Percentiles rank a stretch among this genome's conserved stretches.
Evolutionary conservation across 1,140 invertebrate genomes (phyloP).

Genomic region (Nasonia vitripennis): DNA sequence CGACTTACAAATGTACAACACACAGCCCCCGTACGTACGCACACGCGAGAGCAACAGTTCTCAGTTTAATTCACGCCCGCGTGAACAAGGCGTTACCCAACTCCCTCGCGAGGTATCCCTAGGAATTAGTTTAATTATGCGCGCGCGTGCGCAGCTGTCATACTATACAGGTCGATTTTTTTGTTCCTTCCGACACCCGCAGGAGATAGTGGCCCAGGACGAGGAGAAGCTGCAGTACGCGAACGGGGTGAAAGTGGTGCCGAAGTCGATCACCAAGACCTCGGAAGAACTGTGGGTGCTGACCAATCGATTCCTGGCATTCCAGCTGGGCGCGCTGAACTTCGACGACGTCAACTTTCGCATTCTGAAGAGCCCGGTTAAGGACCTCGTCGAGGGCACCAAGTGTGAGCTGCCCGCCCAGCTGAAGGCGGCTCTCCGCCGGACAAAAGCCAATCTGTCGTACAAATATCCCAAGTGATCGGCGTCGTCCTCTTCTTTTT

Average conservation of each 20-base stretch:
- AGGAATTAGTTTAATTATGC: not conserved
- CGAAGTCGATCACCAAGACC: conserved; percentile 74
- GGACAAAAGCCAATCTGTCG: conserved; percentile 29
- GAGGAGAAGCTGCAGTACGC: conserved; percentile 77
- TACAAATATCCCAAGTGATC: conserved; percentile 50
- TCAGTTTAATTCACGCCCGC: not conserved
- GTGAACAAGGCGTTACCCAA: not conserved
- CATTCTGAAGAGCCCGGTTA: conserved; percentile 58
- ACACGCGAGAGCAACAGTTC: not conserved
- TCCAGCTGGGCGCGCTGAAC: conserved; percentile 55
- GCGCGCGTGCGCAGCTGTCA: not conserved
- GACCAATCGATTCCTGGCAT: conserved; percentile 74
- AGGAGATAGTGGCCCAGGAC: conserved; percentile 74
- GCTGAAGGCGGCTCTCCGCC: conserved; percentile 22
- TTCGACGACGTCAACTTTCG: conserved; percentile 63
- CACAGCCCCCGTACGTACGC: not conserved
- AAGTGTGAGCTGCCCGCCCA: conserved; percentile 59
- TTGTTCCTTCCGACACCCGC: conserved; percentile 6
- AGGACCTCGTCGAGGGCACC: conserved; percentile 62
- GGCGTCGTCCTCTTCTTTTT: not conserved
- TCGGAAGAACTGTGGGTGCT: conserved; percentile 80
- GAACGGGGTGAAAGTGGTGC: conserved; percentile 78
- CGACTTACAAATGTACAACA: not conserved
- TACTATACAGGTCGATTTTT: conserved; percentile 20
- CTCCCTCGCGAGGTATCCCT: not conserved